Conservation (phyloP, 64 coral and sea anemone species). For the Montipora sp. region DNA sequence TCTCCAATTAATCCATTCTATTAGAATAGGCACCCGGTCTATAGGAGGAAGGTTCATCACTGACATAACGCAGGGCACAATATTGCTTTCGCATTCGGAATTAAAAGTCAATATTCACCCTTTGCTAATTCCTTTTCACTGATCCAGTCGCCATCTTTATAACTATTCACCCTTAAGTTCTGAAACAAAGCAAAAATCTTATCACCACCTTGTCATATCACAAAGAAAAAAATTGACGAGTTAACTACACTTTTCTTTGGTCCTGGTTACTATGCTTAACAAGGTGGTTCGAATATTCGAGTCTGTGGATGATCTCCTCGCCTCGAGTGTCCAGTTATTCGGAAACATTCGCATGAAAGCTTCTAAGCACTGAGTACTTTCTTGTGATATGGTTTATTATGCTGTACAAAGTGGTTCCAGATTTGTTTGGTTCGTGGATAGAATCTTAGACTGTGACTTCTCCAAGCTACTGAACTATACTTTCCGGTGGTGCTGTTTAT, state of each 20-base stretch:
- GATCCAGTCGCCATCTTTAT: constrained; percentile 71
- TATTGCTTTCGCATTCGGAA: not conserved
- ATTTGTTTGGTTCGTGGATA: not conserved
- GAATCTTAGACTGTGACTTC: too few relatives aligned
- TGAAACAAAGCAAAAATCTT: not conserved
- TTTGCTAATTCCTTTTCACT: constrained; percentile 65
- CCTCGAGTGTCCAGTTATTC: too few relatives aligned
- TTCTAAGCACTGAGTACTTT: not conserved
- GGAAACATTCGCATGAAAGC: too few relatives aligned
- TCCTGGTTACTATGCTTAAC: not conserved
- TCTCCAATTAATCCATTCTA: too few relatives aligned
- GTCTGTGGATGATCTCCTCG: not conserved
- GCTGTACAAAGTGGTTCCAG: not conserved
- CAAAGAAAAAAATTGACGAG: not conserved
- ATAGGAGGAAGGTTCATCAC: too few relatives aligned
- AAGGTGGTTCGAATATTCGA: not conserved
- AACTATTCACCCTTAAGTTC: constrained; percentile 73
- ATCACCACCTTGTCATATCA: too few relatives aligned
- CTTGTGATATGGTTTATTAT: not conserved
- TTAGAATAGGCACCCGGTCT: too few relatives aligned
- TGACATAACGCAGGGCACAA: too few relatives aligned
- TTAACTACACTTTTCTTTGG: too few relatives aligned
- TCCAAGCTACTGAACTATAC: too few relatives aligned
- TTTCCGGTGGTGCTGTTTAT: not conserved
- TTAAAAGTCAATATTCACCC: constrained; percentile 9